Percentiles rank a stretch among this genome's conserved stretches.
These are phyloP conservation scores for Atlantisia rogersi DNA, from an alignment of 2,113 vertebrate species.

Conservation along the genomic window DNA sequence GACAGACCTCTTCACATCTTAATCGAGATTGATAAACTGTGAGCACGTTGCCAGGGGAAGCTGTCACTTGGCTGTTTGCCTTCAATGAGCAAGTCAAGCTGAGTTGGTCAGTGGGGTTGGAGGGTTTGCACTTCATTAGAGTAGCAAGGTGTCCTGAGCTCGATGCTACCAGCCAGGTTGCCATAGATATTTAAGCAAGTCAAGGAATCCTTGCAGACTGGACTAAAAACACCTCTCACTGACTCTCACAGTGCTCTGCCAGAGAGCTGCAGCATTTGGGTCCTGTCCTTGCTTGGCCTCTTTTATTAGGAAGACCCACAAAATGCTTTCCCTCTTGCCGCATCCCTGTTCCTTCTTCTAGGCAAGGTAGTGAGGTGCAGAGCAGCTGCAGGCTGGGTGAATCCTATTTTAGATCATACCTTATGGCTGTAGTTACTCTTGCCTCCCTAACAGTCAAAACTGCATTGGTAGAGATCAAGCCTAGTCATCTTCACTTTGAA, in stretches of 20 bases:
- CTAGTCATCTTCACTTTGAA: not conserved
- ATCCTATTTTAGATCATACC: not conserved
- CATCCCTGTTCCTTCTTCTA: not conserved
- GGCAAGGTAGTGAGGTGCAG: no score
- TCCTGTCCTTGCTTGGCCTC: not conserved
- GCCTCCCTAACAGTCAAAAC: not conserved
- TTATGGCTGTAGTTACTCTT: not conserved
- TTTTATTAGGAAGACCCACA: not conserved
- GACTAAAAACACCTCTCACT: not conserved
- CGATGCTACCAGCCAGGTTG: not conserved
- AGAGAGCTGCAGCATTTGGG: not conserved
- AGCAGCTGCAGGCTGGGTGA: not conserved
- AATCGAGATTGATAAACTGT: fast-evolving
- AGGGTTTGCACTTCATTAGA: not conserved
- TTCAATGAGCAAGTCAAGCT: not conserved
- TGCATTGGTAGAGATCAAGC: not conserved
- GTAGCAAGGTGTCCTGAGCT: not conserved
- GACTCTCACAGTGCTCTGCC: not conserved
- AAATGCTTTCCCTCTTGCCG: not conserved
- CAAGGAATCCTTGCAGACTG: not conserved
- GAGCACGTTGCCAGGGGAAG: not conserved
- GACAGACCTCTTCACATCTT: not conserved
- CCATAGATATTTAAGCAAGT: not conserved
- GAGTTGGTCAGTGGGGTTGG: not conserved
- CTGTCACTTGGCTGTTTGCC: not conserved